Conservation (phyloP, 1,140 invertebrate species). For the Drosophila lacteicornis region DNA sequence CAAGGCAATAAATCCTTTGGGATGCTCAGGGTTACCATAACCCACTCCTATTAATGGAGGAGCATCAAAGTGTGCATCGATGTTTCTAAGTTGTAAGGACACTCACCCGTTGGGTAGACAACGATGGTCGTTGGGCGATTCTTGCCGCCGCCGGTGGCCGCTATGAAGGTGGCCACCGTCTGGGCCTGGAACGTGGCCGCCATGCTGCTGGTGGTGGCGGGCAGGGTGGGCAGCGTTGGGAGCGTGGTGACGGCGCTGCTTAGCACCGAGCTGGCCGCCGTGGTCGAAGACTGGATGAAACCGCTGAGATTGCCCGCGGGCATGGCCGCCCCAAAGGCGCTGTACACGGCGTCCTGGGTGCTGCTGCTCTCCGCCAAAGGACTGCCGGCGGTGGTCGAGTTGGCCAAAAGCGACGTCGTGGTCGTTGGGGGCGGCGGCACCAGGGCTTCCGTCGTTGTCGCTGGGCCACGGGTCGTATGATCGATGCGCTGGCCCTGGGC, state of each 20-base stretch:
- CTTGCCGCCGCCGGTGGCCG: slow-evolving; percentile 73
- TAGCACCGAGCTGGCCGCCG: slow-evolving; percentile 56
- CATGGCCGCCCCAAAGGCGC: slow-evolving; percentile 38
- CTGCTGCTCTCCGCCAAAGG: neutral
- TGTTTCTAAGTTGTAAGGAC: too few relatives aligned
- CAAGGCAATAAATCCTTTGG: too few relatives aligned
- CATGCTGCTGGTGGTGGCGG: slow-evolving; percentile 36
- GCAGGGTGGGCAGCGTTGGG: slow-evolving; percentile 25
- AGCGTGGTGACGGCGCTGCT: slow-evolving; percentile 49
- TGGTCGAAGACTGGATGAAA: slow-evolving; percentile 71
- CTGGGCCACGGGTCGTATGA: slow-evolving; percentile 10
- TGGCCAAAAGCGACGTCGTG: slow-evolving; percentile 4
- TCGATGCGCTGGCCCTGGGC: slow-evolving; percentile 47
- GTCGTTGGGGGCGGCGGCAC: neutral
- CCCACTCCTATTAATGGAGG: too few relatives aligned
- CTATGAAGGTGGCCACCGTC: slow-evolving; percentile 74
- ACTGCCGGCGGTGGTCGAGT: slow-evolving; percentile 17
- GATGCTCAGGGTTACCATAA: too few relatives aligned
- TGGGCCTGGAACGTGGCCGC: slow-evolving; percentile 64
- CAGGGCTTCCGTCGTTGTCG: neutral
- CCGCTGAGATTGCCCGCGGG: slow-evolving; percentile 54
- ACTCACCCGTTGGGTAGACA: slow-evolving; percentile 83
- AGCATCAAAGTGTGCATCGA: too few relatives aligned
- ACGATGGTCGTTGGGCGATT: slow-evolving; percentile 79
- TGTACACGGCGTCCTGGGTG: slow-evolving; percentile 29